Evolutionary conservation across 2,888 invertebrate species (phyloP), one percentile per base, ranked within the genome.

Genomic region (Empis livida): DNA sequence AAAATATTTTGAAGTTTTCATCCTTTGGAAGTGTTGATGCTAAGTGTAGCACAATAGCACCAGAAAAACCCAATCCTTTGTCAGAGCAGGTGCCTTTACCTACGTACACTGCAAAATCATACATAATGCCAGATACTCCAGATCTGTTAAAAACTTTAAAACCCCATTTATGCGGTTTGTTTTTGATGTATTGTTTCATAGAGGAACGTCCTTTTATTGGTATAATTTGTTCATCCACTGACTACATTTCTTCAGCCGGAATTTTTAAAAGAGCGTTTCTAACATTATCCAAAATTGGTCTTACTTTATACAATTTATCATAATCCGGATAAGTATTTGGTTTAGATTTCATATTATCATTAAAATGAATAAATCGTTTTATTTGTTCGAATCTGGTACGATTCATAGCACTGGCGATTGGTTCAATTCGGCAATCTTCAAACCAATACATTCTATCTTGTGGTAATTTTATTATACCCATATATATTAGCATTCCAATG

Each of bases 121-220:
- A 42, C 9, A 45, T 15, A 38, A 48, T 17, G n/a, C 42, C 44
- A 17, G 42, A 48, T 15, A 37, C 48, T 15, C 44, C 42, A 30
- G 47, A 44, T 35, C 35, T 43, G 2, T 15, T 48, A 14, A 42
- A 43, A n/a, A 42, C 45, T 48, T 48, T 38, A 38, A 48, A 42
- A 8, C 38, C 45, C 45, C 48, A 48, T 42, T 49, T 46, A 43
- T 49, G 44, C n/a, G 45, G 45, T 32, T 45, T 48, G 27, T 20
- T 43, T 37, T 42, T 42, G 15, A 45, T 30, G 31, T 44, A 48
- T 41, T 48, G 48, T 16, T 48, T 41, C 43, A 47, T 17, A 31
- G 14, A 31, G n/a, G 43, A 31, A 10, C 31, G 41, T 17, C 44
- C 43, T 17, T 30, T 32, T n/a, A 10, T 5, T 20, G 20, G 20